Base-by-base conservation (phyloP, 2,888 invertebrate species). In the Drosophila dives region DNA sequence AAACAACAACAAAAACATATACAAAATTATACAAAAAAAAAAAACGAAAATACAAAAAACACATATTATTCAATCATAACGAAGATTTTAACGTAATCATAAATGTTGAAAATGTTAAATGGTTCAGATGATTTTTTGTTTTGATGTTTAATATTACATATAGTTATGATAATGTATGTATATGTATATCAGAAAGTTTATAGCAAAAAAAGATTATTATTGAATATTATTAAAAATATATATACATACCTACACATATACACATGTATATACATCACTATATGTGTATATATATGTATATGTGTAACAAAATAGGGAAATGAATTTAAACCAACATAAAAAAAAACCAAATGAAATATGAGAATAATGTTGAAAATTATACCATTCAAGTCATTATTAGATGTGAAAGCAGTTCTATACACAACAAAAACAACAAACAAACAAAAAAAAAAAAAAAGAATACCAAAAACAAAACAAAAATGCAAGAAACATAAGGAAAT, bases 331-430 rank as follows among this genome's bases (percentile, higher is more conserved):
- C 17, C 55, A 64, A 69, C 64, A 73, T 69, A 53, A 68, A 75
- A 64, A 64, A 75, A 75, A 71, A 73, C 72, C 73, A 78, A 80
- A 66, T 69, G 74, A 77, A 72, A 63, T 33, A 61, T 15, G 26
- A 68, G 54, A 81, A 85, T 81, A 87, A 83, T 90, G 80, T 86
- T 75, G 81, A 78, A 87, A 83, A 73, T 55, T 72, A 83, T 75
- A 90, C 85, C 87, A 91, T 90, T 89, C 82, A 86, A 90, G 75
- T 83, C 86, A 89, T 87, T 90, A 87, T 90, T 90, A 90, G 84
- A 83, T 90, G 90, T 81, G 89, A 88, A 89, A 81, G 75, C 77
- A 85, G 85, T 81, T 90, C 85, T 87, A 89, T 79, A 90, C 80
- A 79, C 64, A 73, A 77, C 65, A 81, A 69, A 60, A 70, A 64